phyloP scores from a whole-genome alignment of 2,888 invertebrate species.

The Xestia ashworthii region DNA sequence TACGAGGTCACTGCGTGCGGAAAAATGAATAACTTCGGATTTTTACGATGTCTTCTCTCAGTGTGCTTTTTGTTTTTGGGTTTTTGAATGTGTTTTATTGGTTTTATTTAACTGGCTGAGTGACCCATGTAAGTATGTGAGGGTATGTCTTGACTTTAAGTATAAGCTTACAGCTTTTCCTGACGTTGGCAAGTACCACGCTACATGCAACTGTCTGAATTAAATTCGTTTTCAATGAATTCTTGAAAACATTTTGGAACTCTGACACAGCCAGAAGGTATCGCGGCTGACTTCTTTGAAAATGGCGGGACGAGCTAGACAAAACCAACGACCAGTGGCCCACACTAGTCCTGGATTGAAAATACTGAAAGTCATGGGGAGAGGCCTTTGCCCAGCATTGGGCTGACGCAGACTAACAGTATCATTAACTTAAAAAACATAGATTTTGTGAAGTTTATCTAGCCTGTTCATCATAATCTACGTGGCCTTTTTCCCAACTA shows the following conservation, averaged over 20 bases:
- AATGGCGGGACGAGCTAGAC: not conserved
- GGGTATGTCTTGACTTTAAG: not conserved
- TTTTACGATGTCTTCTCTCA: conserved; percentile 61
- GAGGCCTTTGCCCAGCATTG: not conserved
- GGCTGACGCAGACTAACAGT: not conserved
- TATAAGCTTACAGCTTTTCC: not conserved
- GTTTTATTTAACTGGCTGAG: conserved; percentile 41
- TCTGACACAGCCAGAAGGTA: not conserved
- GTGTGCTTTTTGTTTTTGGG: conserved; percentile 64
- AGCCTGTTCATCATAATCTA: not conserved
- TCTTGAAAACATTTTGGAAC: not conserved
- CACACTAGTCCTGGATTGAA: not conserved
- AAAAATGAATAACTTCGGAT: conserved; percentile 70
- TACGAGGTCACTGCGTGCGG: conserved; percentile 72
- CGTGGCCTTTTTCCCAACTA: too few species aligned
- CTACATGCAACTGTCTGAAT: not conserved
- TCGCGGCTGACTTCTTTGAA: not conserved
- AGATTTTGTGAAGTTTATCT: not conserved
- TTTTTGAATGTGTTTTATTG: conserved; percentile 49
- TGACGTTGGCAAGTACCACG: not conserved
- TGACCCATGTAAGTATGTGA: not conserved
- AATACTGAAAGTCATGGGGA: not conserved
- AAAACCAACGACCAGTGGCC: not conserved
- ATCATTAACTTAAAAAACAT: not conserved
- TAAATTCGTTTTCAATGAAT: not conserved